Evolutionary conservation across 2,888 invertebrate genomes (phyloP).

Genomic region (Calameuta pallipes): DNA sequence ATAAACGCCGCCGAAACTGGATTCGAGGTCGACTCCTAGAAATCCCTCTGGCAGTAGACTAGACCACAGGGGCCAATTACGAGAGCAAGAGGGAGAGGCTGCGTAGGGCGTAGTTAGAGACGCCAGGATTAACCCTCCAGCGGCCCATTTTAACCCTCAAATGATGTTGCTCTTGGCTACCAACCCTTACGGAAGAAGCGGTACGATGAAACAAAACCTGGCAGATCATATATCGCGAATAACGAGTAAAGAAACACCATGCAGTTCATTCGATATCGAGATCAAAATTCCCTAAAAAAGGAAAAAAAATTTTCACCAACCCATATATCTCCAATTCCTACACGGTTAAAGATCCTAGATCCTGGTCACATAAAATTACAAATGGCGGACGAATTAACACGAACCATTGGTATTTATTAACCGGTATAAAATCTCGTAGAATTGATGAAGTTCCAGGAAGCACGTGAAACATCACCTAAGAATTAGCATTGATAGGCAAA

Average conservation of each 20-base stretch:
- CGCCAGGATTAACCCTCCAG: conserved; percentile 49
- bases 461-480: neutral
- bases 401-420: neutral
- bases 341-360: neutral
- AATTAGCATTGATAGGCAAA: neutral
- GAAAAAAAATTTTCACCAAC: no score
- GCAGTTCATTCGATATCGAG: neutral
- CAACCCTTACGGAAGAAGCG: neutral
- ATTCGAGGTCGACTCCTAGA: conserved; percentile 57
- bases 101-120: conserved; percentile 32
- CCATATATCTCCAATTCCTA: neutral
- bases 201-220: neutral
- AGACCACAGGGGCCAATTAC: conserved; percentile 58
- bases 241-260: neutral
- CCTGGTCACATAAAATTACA: neutral
- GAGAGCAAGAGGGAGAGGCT: conserved; percentile 16
- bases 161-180: neutral
- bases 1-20: conserved; percentile 52
- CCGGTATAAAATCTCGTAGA: neutral
- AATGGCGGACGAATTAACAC: neutral
- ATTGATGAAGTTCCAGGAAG: neutral
- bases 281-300: neutral
- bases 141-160: conserved; percentile 36
- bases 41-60: conserved; percentile 60
- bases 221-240: neutral